Evolutionary conservation across 2,113 vertebrate genomes (phyloP), one percentile per base, ranked within the genome.

Genomic region (Beaufortia kweichowensis): DNA sequence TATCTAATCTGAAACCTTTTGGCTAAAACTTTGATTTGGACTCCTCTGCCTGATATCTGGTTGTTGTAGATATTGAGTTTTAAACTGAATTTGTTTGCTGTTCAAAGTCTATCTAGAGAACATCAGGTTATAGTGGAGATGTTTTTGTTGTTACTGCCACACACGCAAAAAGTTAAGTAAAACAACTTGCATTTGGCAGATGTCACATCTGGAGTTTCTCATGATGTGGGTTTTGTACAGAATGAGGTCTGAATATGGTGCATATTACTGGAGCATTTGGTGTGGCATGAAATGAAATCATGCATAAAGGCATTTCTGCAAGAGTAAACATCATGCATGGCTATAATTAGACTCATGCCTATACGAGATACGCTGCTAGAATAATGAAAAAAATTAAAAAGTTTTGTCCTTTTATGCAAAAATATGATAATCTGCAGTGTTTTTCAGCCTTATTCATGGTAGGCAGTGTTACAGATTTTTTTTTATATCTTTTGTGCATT

Each of bases 201-300:
- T 23, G 69, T 59, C 69, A 71, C 33, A 59, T 23, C 69, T 59
- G 50, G 55, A 59, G 17, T 35, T 23, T 59, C 33, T 35, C 11
- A 15, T 43, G 53, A 59, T 9, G 17, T 5, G 33, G n/a, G 68
- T 59, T 71, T 71, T 57, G 21, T 10, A 6, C 4, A 3, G 21
- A 59, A 59, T 57, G 23, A 28, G 55, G 26, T 71, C 53, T 41
- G 15, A 71, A 41, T 59, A 41, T 59, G 33, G 33, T 24, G 21
- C 69, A 71, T 41, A 71, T 71, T 71, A 41, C 57, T 31, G 21
- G 33, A 59, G 57, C 53, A 71, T 71, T 71, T 71, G 53, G 53
- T 71, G 33, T 71, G 68, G 53, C 53, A 57, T 41, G 31, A 57
- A 35, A 28, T 35, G 19, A 71, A 71, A 71, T 71, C 69, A 71